phyloP scores from a whole-genome alignment of 2,888 invertebrate species.

The Venusia cambrica region DNA sequence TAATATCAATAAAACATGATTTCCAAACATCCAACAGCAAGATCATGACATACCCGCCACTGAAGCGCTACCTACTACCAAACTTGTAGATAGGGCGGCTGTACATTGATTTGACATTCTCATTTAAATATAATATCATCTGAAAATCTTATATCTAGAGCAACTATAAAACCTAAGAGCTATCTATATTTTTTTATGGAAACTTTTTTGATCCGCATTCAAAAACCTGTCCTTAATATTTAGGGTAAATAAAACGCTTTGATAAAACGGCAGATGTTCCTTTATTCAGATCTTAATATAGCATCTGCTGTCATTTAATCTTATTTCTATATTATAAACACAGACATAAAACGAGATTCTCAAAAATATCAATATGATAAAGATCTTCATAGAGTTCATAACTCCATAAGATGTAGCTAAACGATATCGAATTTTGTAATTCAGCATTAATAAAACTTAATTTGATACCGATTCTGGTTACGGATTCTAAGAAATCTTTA shows the following conservation, averaged over 20 bases:
- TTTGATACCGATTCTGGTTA: no score
- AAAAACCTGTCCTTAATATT: conserved; percentile 18
- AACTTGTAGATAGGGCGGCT: no score
- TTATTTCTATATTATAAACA: conserved; percentile 9
- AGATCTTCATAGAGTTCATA: no score
- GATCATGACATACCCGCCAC: conserved; percentile 32
- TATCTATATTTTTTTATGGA: no score
- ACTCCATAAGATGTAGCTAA: no score
- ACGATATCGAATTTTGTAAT: conserved; percentile 1
- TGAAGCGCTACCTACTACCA: conserved; percentile 46
- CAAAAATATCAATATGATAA: conserved; percentile 1
- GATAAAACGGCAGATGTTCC: conserved; percentile 20
- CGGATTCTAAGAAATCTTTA: background rate
- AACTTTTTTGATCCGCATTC: no score
- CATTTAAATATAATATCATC: conserved; percentile 38
- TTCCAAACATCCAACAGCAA: conserved; percentile 53
- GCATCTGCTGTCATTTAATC: conserved; percentile 13
- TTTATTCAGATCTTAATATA: conserved; percentile 22
- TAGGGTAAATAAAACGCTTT: conserved; percentile 11
- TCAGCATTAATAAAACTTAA: background rate
- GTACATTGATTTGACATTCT: no score
- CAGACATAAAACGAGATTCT: conserved; percentile 10
- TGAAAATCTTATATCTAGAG: background rate
- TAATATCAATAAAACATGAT: conserved; percentile 3
- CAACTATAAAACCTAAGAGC: no score